phyloP scores from a whole-genome alignment of 2,113 vertebrate species.

The Ivindomyrus marchei region DNA sequence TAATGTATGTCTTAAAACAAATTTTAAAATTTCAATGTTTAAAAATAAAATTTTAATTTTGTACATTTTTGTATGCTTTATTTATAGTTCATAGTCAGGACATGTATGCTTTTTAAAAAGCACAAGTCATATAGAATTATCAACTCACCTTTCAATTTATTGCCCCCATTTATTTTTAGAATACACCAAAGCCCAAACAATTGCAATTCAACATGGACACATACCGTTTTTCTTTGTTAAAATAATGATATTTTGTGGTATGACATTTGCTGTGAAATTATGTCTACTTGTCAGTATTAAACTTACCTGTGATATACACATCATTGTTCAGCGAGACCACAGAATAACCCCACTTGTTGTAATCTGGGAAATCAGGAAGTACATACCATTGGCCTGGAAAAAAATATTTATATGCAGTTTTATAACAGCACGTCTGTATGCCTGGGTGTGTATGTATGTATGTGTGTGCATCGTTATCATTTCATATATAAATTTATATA shows the following conservation, averaged over 20 bases:
- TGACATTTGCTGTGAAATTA: slow-evolving; percentile 4
- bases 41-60: background rate
- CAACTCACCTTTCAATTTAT: background rate
- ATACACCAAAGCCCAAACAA: background rate
- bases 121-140: background rate
- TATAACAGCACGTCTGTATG: background rate
- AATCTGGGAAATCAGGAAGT: slow-evolving; percentile 88
- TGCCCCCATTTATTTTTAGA: background rate
- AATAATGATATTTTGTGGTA: background rate
- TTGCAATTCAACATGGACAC: background rate
- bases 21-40: background rate
- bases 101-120: background rate
- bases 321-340: slow-evolving; percentile 80
- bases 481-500: too few species aligned
- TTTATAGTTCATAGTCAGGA: background rate
- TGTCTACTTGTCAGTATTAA: background rate
- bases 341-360: slow-evolving; percentile 96
- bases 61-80: background rate
- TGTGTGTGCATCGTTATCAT: background rate
- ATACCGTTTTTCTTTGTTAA: background rate
- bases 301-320: slow-evolving; percentile 86
- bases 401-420: slow-evolving; percentile 1
- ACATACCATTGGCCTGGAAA: slow-evolving; percentile 75
- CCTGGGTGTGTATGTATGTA: background rate
- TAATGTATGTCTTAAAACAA: background rate